phyloP scores from a whole-genome alignment of 1,140 invertebrate species.

The Reticulitermes speratus region DNA sequence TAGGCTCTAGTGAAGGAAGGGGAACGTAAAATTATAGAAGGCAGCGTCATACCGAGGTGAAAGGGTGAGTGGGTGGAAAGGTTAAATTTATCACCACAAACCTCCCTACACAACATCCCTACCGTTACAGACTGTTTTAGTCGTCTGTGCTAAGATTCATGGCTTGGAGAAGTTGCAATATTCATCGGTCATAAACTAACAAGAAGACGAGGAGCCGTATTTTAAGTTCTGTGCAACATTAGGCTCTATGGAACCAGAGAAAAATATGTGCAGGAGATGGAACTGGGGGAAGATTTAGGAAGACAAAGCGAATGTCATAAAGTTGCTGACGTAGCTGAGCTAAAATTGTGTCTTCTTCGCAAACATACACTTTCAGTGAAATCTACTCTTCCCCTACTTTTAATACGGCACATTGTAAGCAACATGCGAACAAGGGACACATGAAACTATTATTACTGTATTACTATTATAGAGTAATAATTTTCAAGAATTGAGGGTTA shows the following conservation, averaged over 20 bases:
- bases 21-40: slow-evolving; percentile 1
- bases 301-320: slow-evolving; percentile 18
- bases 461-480: too few species aligned
- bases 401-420: too few species aligned
- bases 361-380: too few species aligned
- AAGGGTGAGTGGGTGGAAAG: neutral
- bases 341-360: neutral
- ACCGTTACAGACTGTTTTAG: neutral
- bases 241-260: neutral
- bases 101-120: neutral
- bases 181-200: slow-evolving; percentile 16
- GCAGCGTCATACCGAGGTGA: neutral
- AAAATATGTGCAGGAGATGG: slow-evolving; percentile 14
- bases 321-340: neutral
- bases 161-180: slow-evolving; percentile 14
- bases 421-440: too few species aligned
- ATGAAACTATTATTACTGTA: too few species aligned
- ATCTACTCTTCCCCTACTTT: too few species aligned
- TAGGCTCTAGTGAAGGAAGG: neutral
- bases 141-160: neutral
- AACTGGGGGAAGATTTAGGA: slow-evolving; percentile 1
- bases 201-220: neutral
- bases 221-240: neutral
- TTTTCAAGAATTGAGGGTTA: too few species aligned
- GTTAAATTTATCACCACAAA: slow-evolving; percentile 13